These are phyloP conservation scores for Caenorhabditis parvicauda DNA, from an alignment of 2,888 invertebrate species.

Conservation along the genomic window DNA sequence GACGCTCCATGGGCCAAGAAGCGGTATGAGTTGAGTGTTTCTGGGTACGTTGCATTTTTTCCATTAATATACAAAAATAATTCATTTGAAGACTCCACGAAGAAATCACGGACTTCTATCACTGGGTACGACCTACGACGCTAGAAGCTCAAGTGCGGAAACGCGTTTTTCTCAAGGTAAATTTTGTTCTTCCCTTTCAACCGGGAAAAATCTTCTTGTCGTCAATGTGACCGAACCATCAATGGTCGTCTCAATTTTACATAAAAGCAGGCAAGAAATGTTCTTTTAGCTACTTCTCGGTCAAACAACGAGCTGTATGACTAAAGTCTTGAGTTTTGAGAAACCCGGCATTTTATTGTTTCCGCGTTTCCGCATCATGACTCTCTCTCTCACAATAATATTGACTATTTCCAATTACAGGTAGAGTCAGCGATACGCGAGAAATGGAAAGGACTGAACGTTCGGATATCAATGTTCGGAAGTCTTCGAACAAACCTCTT, in stretches of 20 bases:
- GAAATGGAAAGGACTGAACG: constrained; percentile 24
- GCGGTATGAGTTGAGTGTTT: background rate
- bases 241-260: background rate
- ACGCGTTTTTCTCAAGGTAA: constrained; percentile 83
- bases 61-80: background rate
- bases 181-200: too few relatives aligned
- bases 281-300: too few relatives aligned
- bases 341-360: too few relatives aligned
- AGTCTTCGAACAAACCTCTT: constrained; percentile 95
- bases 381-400: too few relatives aligned
- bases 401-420: constrained; percentile 9
- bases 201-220: background rate
- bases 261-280: background rate
- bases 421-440: constrained; percentile 20
- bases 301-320: too few relatives aligned
- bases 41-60: background rate
- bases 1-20: too few relatives aligned
- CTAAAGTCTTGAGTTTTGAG: too few relatives aligned
- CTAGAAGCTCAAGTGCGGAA: constrained; percentile 86
- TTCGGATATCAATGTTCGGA: constrained; percentile 87
- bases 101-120: constrained; percentile 93
- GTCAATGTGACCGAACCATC: background rate
- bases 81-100: constrained; percentile 78
- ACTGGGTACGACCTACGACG: constrained; percentile 87
- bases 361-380: too few relatives aligned